These are phyloP conservation scores for Orthonevra nobilis DNA, from an alignment of 2,888 invertebrate genomes.

Conservation along the genomic window DNA sequence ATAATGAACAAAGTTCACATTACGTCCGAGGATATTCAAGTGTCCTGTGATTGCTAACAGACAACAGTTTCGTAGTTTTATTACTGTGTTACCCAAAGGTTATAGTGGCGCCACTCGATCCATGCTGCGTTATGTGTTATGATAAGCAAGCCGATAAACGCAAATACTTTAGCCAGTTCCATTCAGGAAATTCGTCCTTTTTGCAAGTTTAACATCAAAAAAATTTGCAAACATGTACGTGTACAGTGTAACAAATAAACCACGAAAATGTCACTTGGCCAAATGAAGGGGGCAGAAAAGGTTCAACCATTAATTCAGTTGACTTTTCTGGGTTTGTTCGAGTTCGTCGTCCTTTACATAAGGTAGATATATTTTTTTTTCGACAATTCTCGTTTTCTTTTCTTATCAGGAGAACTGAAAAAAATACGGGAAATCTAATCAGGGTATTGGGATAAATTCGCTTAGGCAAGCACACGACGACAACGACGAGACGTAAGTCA, in stretches of 20 bases:
- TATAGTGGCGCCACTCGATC: conserved; percentile 22
- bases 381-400: not conserved
- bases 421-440: conserved; percentile 28
- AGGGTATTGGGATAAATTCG: conserved; percentile 11
- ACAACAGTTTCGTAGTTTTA: conserved; percentile 5
- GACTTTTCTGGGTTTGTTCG: conserved; percentile 25
- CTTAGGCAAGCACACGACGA: conserved; percentile 11
- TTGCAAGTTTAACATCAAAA: too few species aligned
- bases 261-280: conserved; percentile 25
- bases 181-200: too few species aligned
- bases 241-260: too few species aligned
- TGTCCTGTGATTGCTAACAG: conserved; percentile 5
- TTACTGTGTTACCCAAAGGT: not conserved
- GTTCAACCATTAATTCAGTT: conserved; percentile 18
- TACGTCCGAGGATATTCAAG: conserved; percentile 4
- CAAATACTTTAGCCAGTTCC: not conserved
- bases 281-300: not conserved
- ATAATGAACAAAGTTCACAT: too few species aligned
- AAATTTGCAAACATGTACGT: too few species aligned
- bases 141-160: too few species aligned
- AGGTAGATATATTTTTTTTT: conserved; percentile 39
- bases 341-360: not conserved
- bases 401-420: not conserved
- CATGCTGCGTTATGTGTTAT: not conserved
- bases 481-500: conserved; percentile 11